Evolutionary conservation across 2,113 vertebrate species (phyloP).

Genomic region (Phylloscopus trochiloides): DNA sequence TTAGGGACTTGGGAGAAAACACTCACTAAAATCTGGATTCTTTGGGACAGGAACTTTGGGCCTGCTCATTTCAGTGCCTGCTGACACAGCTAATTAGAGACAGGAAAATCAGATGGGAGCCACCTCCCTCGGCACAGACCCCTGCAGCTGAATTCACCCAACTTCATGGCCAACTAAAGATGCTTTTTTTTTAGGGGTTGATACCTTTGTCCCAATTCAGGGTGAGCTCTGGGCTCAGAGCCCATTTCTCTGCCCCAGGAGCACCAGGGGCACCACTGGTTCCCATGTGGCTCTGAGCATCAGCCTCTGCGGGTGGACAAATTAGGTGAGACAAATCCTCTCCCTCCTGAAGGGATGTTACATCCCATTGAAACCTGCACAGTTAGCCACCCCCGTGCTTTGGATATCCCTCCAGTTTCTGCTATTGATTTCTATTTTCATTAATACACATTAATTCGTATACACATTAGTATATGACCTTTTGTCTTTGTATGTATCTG

Average conservation of each 20-base stretch:
- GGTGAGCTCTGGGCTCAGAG: neutral
- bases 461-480: neutral
- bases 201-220: neutral
- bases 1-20: neutral
- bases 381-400: accelerated
- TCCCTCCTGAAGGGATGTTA: neutral
- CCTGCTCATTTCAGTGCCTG: neutral
- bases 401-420: neutral
- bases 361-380: neutral
- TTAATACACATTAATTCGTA: neutral
- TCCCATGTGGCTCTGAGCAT: neutral
- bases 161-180: neutral
- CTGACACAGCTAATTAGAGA: neutral
- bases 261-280: neutral
- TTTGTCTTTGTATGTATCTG: neutral
- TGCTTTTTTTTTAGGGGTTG: neutral
- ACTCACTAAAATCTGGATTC: neutral
- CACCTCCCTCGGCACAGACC: neutral
- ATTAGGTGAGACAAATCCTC: neutral
- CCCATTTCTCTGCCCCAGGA: neutral
- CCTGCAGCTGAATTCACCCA: neutral
- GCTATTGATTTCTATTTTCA: neutral
- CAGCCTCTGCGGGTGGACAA: neutral
- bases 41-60: neutral
- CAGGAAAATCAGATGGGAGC: neutral